phyloP scores from a whole-genome alignment of 1,140 invertebrate species.

The Aplysia californica region DNA sequence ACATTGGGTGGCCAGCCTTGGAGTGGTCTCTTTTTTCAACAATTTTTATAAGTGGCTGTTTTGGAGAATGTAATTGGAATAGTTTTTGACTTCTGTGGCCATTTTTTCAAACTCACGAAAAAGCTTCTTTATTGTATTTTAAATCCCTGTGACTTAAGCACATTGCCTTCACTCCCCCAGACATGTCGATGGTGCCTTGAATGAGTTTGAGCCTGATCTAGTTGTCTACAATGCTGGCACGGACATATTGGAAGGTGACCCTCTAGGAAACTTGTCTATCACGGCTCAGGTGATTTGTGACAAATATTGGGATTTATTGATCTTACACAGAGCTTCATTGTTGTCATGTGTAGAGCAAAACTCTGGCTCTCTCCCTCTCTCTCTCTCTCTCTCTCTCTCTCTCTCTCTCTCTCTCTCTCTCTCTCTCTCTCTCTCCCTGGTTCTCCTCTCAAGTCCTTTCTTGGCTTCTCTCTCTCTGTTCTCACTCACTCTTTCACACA shows the following conservation, averaged over 20 bases:
- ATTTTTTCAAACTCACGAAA: too few relatives aligned
- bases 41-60: too few relatives aligned
- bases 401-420: slow-evolving; percentile 7
- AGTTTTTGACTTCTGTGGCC: too few relatives aligned
- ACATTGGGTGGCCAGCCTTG: too few relatives aligned
- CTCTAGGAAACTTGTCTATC: slow-evolving; percentile 78
- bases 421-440: slow-evolving; percentile 2
- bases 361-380: background rate
- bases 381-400: background rate
- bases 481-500: too few relatives aligned
- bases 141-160: too few relatives aligned
- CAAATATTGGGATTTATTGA: background rate
- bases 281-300: slow-evolving; percentile 71
- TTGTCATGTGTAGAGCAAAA: background rate
- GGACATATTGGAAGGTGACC: slow-evolving; percentile 83
- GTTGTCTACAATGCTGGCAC: slow-evolving; percentile 91
- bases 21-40: too few relatives aligned
- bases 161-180: too few relatives aligned
- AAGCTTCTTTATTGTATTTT: too few relatives aligned
- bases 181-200: slow-evolving; percentile 74
- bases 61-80: too few relatives aligned
- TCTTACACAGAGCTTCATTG: background rate
- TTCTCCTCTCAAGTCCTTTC: background rate
- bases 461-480: too few relatives aligned
- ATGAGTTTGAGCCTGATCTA: slow-evolving; percentile 82